These are phyloP conservation scores for Cenopis cana DNA, from an alignment of 2,888 invertebrate species.

Conservation along the genomic window DNA sequence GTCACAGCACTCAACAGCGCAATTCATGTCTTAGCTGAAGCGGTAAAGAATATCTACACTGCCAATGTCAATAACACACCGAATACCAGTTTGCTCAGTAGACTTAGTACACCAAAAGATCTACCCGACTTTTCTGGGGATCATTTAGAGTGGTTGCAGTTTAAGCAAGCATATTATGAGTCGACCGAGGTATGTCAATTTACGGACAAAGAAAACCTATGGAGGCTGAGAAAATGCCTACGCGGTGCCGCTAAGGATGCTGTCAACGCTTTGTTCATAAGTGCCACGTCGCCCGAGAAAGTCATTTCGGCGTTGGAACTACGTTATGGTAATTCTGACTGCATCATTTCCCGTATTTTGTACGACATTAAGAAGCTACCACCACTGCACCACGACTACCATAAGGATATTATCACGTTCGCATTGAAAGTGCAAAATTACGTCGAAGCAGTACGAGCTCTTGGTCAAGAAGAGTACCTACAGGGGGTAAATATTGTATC, in stretches of 20 bases:
- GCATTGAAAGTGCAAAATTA: conserved; percentile 13
- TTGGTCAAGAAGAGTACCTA: conserved; percentile 12
- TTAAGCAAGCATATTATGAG: too few species aligned
- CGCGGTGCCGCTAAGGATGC: background rate
- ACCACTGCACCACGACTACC: background rate
- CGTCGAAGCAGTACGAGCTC: conserved; percentile 15
- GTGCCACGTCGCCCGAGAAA: conserved; percentile 6
- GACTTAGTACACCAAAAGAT: too few species aligned
- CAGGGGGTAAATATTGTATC: conserved; percentile 8
- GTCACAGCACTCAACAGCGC: too few species aligned
- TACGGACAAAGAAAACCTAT: too few species aligned
- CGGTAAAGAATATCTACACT: background rate
- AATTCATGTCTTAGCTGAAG: background rate
- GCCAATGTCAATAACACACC: too few species aligned
- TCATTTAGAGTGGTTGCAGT: too few species aligned
- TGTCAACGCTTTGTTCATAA: conserved; percentile 7
- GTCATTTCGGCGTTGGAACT: conserved; percentile 10
- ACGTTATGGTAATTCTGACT: conserved; percentile 5
- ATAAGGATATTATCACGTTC: conserved; percentile 5
- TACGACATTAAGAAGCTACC: conserved; percentile 3
- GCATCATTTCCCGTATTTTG: conserved; percentile 7
- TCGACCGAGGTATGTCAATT: too few species aligned
- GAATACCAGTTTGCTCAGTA: too few species aligned
- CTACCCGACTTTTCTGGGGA: too few species aligned
- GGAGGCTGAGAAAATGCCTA: too few species aligned